Conservation (phyloP, 2,797 vertebrate genomes). For the Apogon hyalosoma region DNA sequence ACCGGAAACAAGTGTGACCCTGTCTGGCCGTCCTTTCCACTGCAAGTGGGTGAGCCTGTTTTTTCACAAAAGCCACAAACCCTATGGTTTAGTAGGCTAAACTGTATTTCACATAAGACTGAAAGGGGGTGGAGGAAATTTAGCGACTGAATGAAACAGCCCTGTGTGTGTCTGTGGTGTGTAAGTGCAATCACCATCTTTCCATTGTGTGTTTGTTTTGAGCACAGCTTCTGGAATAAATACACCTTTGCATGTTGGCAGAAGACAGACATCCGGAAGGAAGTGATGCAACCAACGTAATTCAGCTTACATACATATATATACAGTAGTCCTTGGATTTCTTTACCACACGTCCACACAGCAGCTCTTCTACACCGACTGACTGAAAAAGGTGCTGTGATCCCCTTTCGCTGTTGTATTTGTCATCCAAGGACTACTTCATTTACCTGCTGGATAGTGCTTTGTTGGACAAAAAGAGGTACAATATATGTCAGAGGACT, state of each 20-base stretch:
- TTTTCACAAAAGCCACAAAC: slow-evolving; percentile 78
- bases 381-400: slow-evolving; percentile 30
- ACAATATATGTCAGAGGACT: neutral
- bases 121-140: slow-evolving; percentile 70
- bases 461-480: slow-evolving; percentile 32
- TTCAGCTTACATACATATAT: slow-evolving; percentile 63
- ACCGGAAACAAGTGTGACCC: slow-evolving; percentile 65
- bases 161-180: slow-evolving; percentile 36
- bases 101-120: slow-evolving; percentile 75
- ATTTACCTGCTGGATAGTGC: neutral
- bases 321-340: slow-evolving; percentile 55
- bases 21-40: slow-evolving; percentile 73
- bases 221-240: slow-evolving; percentile 56
- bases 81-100: slow-evolving; percentile 80
- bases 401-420: slow-evolving; percentile 32
- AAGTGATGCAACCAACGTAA: slow-evolving; percentile 81
- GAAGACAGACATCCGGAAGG: slow-evolving; percentile 72
- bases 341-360: slow-evolving; percentile 62
- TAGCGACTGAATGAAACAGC: slow-evolving; percentile 60
- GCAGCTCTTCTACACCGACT: slow-evolving; percentile 11
- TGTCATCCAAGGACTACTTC: slow-evolving; percentile 23
- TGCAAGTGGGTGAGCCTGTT: slow-evolving; percentile 79
- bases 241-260: slow-evolving; percentile 62
- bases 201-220: slow-evolving; percentile 61
- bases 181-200: slow-evolving; percentile 45